phyloP scores from a whole-genome alignment of 2,113 vertebrate genomes.

The Trematocara stigmaticum region DNA sequence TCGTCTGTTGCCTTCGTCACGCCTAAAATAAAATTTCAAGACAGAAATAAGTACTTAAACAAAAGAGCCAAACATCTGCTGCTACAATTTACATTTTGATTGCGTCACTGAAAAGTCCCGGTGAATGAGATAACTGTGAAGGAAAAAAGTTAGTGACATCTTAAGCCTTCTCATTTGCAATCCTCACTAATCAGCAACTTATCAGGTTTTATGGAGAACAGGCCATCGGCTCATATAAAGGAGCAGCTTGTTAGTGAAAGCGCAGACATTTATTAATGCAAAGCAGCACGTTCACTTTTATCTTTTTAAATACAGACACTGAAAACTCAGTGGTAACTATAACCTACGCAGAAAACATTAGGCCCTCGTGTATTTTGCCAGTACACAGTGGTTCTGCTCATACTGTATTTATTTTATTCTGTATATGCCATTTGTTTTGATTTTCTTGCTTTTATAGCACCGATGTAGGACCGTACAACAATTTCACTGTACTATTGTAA shows the following conservation, averaged over 20 bases:
- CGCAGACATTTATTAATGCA: constrained; percentile 25
- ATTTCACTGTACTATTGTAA: not conserved
- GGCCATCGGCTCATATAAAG: not conserved
- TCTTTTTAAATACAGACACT: not conserved
- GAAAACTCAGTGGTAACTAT: not conserved
- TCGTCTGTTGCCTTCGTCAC: constrained; percentile 86
- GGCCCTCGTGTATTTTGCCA: not conserved
- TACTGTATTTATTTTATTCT: not conserved
- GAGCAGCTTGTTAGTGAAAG: not conserved
- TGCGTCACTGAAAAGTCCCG: not conserved
- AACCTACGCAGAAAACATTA: not conserved
- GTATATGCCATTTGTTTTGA: not conserved
- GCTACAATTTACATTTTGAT: not conserved
- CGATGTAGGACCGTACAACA: not conserved
- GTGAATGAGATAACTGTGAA: not conserved
- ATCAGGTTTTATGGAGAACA: constrained; percentile 6
- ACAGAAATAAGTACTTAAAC: not conserved
- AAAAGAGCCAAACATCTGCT: not conserved
- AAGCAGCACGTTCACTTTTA: constrained; percentile 18
- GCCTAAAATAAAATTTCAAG: constrained; percentile 66
- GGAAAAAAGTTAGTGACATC: not conserved
- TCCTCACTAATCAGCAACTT: constrained; percentile 9
- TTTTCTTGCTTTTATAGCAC: not conserved
- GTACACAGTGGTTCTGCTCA: not conserved
- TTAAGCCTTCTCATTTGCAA: constrained; percentile 29